Percentiles rank a stretch among this genome's conserved stretches.
Evolutionary conservation across 2,797 vertebrate species (phyloP).

Genomic region (Typhlichthys subterraneus): DNA sequence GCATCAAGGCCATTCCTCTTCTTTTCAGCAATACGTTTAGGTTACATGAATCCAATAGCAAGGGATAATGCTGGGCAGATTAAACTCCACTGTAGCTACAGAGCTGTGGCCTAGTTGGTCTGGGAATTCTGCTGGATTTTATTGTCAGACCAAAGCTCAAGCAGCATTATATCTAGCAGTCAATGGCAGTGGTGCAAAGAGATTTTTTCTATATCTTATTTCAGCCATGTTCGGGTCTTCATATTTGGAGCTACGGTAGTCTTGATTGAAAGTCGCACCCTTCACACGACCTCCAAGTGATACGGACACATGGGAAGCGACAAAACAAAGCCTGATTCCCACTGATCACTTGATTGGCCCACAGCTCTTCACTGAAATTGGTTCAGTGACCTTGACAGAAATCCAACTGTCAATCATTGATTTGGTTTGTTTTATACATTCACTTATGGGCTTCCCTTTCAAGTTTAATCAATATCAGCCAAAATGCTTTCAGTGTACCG

Average conservation of each 20-base stretch:
- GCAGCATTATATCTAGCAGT: constrained; percentile 8
- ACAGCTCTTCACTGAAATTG: constrained; percentile 55
- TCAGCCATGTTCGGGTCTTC: constrained; percentile 26
- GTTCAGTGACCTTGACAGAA: constrained; percentile 70
- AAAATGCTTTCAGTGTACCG: constrained; percentile 48
- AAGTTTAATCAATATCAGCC: constrained; percentile 71
- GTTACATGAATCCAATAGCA: constrained; percentile 41
- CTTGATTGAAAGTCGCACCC: constrained; percentile 48
- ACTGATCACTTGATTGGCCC: constrained; percentile 52
- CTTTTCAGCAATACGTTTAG: constrained; percentile 32
- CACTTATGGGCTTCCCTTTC: constrained; percentile 69
- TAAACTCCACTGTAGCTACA: constrained; percentile 10
- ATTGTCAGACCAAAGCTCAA: neutral
- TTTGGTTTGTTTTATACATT: constrained; percentile 56
- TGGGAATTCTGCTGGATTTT: constrained; percentile 9
- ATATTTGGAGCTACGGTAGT: constrained; percentile 36
- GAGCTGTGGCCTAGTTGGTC: constrained; percentile 11
- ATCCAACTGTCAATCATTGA: constrained; percentile 72
- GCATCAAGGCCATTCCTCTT: constrained; percentile 20
- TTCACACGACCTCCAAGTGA: constrained; percentile 41
- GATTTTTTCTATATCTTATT: constrained; percentile 32
- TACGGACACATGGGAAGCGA: constrained; percentile 40
- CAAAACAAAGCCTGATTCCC: constrained; percentile 46
- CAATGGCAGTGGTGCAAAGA: constrained; percentile 16
- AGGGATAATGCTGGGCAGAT: constrained; percentile 36